Evolutionary conservation across 2,113 vertebrate species (phyloP), one percentile per base, ranked within the genome.

Genomic region (Pampusana beccarii): DNA sequence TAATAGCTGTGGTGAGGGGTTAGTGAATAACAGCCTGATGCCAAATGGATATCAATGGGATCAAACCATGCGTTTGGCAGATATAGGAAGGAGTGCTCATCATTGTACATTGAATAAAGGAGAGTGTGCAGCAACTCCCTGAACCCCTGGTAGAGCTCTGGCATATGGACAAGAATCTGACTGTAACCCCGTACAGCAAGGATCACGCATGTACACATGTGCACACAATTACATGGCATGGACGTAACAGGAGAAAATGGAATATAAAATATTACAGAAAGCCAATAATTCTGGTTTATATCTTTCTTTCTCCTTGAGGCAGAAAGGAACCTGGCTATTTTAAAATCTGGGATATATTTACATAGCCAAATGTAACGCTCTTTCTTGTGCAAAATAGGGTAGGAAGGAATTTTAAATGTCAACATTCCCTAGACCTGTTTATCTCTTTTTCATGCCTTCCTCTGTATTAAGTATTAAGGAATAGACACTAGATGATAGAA

Each of bases 241-340:
- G 91, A 93, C 25, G 36, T 87, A 96, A 95, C 83, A 84, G 74
- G 93, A 93, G 93, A 96, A 96, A 97, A 96, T 93, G 79, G 88
- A 96, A 91, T 96, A 93, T 96, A 96, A 96, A 96, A 94, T 96
- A 94, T 95, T 95, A 92, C 93, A 96, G 91, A 97, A 96, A 95
- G 95, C 91, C 72, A 96, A 92, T 96, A 96, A 96, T 94, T 92
- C 93, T 96, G 95, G 88, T 94, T 96, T 96, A 94, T 94, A 93
- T 96, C 92, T 94, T 95, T 96, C 90, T 84, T 90, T 93, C 57
- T 96, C 92, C 95, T 95, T 93, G 83, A 93, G 94, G 96, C 86
- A 72, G 88, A 97, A 95, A 91, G 91, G 92, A 93, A 96, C 83
- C 88, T 93, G 95, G 80, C 77, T 95, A 93, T 96, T 97, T 93